Percentiles rank a stretch among this genome's conserved stretches.
Evolutionary conservation across 30 jellyfish, hydroid and myxozoan species (phyloP).

Genomic region (Hydractinia echinata): DNA sequence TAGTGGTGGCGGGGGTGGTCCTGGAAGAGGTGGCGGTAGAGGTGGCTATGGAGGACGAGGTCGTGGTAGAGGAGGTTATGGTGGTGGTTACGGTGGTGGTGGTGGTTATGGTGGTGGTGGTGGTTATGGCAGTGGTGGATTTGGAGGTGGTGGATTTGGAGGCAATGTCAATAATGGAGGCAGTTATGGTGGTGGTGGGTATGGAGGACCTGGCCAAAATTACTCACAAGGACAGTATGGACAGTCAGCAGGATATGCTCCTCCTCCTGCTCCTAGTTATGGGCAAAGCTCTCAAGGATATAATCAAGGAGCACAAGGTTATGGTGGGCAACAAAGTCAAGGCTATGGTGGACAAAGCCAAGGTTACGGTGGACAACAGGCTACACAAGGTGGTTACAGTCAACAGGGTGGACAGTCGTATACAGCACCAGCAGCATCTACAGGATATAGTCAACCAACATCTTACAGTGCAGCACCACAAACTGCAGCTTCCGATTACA

Average conservation of each 20-base stretch:
- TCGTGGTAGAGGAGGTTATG: constrained; percentile 15
- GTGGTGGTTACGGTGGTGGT: constrained; percentile 38
- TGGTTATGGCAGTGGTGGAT: constrained; percentile 19
- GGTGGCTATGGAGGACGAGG: constrained; percentile 47
- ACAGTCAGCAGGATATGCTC: neutral
- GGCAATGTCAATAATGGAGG: constrained; percentile 21
- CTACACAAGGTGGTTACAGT: neutral
- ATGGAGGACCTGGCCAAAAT: constrained; percentile 22
- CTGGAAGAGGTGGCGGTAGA: constrained; percentile 25
- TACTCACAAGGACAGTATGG: constrained; percentile 25
- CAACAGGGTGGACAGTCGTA: constrained; percentile 15
- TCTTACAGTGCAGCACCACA: constrained; percentile 3
- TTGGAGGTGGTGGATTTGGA: constrained; percentile 17
- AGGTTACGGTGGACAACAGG: constrained; percentile 14
- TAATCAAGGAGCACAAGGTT: constrained; percentile 26
- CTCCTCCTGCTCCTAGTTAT: neutral
- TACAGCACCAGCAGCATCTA: constrained; percentile 4
- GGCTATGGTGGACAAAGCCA: neutral
- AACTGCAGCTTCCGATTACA: neutral
- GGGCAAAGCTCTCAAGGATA: constrained; percentile 14
- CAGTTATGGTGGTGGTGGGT: constrained; percentile 26
- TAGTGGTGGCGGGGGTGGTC: constrained; percentile 43
- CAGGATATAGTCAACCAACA: constrained; percentile 19
- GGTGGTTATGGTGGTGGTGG: constrained; percentile 34
- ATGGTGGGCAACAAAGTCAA: constrained; percentile 19